phyloP scores from a whole-genome alignment of 1,140 invertebrate species.

The Phymastichus coffea region DNA sequence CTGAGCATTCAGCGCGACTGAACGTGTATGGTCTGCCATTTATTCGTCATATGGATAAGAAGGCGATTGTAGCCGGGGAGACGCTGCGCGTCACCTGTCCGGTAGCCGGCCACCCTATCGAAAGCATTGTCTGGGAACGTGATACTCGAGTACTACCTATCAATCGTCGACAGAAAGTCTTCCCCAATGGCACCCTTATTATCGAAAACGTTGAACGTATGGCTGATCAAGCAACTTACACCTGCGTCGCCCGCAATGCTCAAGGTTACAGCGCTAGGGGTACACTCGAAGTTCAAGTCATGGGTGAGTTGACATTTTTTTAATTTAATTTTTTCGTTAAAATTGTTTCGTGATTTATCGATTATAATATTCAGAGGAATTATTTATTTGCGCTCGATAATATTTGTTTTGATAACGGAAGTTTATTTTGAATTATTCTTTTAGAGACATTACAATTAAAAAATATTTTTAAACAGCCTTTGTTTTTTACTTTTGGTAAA shows the following conservation, averaged over 20 bases:
- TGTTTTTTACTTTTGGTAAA: no score
- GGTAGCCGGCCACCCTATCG: constrained; percentile 92
- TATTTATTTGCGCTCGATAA: no score
- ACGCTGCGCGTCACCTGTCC: constrained; percentile 86
- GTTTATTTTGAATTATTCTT: no score
- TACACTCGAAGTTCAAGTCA: constrained; percentile 89
- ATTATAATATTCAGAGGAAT: no score
- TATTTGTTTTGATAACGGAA: neutral
- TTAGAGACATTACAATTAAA: no score
- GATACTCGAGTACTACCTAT: constrained; percentile 81
- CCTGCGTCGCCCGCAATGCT: constrained; percentile 87
- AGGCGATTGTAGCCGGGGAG: constrained; percentile 91
- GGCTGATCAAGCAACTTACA: constrained; percentile 92
- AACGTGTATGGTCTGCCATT: constrained; percentile 92
- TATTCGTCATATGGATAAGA: constrained; percentile 89
- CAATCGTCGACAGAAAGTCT: constrained; percentile 93
- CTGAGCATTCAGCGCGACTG: constrained; percentile 81
- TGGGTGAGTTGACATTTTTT: constrained; percentile 74
- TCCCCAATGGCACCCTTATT: constrained; percentile 89
- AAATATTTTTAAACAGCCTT: no score
- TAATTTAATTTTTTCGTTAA: no score
- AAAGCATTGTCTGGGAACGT: constrained; percentile 91
- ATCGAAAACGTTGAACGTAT: constrained; percentile 90
- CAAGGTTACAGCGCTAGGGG: constrained; percentile 85
- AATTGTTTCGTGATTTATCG: no score